Percentiles rank a stretch among this genome's conserved stretches.
These are phyloP conservation scores for Gnathonemus longibarbis DNA, from an alignment of 2,113 vertebrate species.

Conservation along the genomic window DNA sequence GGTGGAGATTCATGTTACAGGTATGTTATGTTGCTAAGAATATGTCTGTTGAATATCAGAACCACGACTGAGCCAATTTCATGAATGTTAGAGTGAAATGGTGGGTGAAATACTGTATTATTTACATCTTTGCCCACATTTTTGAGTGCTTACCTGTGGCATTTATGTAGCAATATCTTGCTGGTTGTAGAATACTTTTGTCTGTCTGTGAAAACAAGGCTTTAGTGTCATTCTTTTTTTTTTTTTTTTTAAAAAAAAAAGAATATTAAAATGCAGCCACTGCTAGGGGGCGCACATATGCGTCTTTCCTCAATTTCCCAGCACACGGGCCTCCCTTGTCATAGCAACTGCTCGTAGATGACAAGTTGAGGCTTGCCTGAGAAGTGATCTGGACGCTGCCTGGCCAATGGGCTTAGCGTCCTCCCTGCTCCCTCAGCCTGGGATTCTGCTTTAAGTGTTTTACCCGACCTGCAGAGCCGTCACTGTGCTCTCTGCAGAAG, in stretches of 20 bases:
- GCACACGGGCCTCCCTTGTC: slow-evolving; percentile 35
- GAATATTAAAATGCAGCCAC: background rate
- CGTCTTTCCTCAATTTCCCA: background rate
- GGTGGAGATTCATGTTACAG: background rate
- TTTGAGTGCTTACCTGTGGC: background rate
- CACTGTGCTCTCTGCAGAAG: background rate
- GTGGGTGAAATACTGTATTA: background rate
- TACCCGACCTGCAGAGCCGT: background rate
- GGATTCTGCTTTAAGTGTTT: background rate
- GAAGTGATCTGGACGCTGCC: slow-evolving; percentile 21
- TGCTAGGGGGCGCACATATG: background rate
- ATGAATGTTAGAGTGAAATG: background rate
- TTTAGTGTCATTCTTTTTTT: background rate
- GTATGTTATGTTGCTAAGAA: background rate
- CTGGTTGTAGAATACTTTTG: background rate
- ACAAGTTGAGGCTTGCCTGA: slow-evolving; percentile 47
- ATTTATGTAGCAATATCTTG: background rate
- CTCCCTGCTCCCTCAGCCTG: background rate
- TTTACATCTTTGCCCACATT: background rate
- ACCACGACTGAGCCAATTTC: background rate
- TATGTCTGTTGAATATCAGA: background rate
- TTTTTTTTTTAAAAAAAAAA: background rate
- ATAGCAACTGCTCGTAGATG: slow-evolving; percentile 38
- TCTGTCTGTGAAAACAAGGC: background rate
- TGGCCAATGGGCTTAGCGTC: slow-evolving; percentile 2